Evolutionary conservation across 1,140 invertebrate species (phyloP).

Genomic region (Antheraea mylitta): DNA sequence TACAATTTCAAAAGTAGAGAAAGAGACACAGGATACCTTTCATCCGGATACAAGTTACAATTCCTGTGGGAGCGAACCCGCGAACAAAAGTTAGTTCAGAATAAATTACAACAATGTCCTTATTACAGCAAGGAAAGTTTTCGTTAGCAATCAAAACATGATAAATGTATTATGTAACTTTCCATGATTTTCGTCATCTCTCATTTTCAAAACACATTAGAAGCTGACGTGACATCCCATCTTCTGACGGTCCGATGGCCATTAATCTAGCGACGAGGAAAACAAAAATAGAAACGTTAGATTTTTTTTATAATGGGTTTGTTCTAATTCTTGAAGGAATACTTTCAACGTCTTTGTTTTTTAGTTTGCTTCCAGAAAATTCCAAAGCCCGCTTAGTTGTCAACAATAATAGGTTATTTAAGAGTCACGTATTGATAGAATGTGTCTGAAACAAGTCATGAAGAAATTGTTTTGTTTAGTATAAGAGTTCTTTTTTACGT

Average conservation of each 20-base stretch:
- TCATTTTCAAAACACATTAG: conserved; percentile 3
- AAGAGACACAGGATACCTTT: no score
- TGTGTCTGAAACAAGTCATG: no score
- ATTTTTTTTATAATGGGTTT: not conserved
- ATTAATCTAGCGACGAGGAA: not conserved
- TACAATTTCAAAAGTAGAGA: no score
- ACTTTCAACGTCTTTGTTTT: not conserved
- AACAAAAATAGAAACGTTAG: not conserved
- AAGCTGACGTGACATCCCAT: not conserved
- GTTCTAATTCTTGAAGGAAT: not conserved
- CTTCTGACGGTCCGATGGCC: not conserved
- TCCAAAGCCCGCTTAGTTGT: no score
- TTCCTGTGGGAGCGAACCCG: no score
- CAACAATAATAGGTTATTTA: no score
- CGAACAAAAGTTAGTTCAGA: not conserved
- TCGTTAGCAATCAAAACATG: not conserved
- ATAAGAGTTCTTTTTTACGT: no score
- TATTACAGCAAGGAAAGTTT: not conserved
- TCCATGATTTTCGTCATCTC: not conserved
- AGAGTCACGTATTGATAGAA: no score
- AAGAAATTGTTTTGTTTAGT: no score
- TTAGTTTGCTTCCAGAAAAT: no score
- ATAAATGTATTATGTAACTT: not conserved
- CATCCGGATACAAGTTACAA: no score
- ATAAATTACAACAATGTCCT: not conserved